Evolutionary conservation across 1,140 invertebrate species (phyloP).

Genomic region (Matsumurasca onukii): DNA sequence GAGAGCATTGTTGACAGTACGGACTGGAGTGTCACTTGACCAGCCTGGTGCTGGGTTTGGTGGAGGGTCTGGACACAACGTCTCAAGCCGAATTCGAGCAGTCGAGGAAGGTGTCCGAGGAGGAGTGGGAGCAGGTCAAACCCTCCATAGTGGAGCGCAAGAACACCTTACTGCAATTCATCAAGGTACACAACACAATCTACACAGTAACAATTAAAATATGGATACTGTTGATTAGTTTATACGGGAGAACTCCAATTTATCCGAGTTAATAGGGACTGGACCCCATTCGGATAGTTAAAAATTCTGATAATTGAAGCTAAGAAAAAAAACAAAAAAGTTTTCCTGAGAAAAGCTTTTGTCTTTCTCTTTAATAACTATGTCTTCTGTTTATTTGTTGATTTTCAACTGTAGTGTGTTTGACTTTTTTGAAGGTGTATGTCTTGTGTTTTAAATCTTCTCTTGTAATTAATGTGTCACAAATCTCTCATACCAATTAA

Average conservation of each 20-base stretch:
- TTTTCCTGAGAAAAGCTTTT: too few relatives aligned
- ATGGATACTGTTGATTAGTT: neutral
- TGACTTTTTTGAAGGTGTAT: too few relatives aligned
- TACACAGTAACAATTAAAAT: neutral
- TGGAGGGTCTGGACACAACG: constrained; percentile 62
- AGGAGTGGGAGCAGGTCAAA: constrained; percentile 77
- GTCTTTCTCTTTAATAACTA: too few relatives aligned
- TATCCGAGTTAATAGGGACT: too few relatives aligned
- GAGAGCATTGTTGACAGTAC: constrained; percentile 52
- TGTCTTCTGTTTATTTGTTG: too few relatives aligned
- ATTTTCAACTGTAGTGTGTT: too few relatives aligned
- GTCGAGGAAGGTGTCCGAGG: constrained; percentile 70
- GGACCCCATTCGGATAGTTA: neutral
- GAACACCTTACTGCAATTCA: constrained; percentile 58
- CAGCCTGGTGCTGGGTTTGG: constrained; percentile 61
- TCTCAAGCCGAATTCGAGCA: constrained; percentile 65
- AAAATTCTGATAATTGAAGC: neutral
- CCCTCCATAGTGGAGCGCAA: constrained; percentile 65
- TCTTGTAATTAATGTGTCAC: too few relatives aligned
- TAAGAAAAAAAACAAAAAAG: too few relatives aligned
- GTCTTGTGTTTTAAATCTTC: too few relatives aligned
- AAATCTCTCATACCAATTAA: too few relatives aligned
- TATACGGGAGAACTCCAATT: neutral
- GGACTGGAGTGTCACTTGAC: constrained; percentile 62
- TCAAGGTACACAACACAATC: constrained; percentile 44